Conservation (phyloP, 30 jellyfish, hydroid and myxozoan species). For the Catostylus mosaicus region DNA sequence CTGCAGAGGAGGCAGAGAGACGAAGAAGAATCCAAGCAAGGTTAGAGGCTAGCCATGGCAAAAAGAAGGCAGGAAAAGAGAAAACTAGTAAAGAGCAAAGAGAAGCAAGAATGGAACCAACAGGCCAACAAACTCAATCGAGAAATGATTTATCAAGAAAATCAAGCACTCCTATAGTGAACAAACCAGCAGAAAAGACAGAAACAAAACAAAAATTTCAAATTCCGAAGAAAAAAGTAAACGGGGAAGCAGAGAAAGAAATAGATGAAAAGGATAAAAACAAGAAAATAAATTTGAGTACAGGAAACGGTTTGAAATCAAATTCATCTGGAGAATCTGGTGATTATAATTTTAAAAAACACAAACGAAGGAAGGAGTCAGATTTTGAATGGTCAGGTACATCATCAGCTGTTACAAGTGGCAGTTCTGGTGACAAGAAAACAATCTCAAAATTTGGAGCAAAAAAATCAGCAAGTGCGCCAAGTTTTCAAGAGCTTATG, state of each 20-base stretch:
- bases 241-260: not conserved
- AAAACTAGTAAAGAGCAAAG: not conserved
- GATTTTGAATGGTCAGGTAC: conserved; percentile 71
- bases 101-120: not conserved
- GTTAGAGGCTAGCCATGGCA: conserved; percentile 51
- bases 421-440: not conserved
- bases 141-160: not conserved
- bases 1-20: conserved; percentile 78
- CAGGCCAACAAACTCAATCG: too few species aligned
- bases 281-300: not conserved
- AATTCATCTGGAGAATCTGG: not conserved
- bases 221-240: conserved; percentile 16
- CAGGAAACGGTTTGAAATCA: not conserved
- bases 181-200: not conserved
- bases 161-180: not conserved
- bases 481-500: conserved; percentile 80
- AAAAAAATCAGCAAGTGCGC: conserved; percentile 24
- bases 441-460: not conserved
- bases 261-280: not conserved
- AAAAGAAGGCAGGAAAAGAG: conserved; percentile 17
- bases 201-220: not conserved
- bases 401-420: not conserved
- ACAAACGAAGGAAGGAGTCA: conserved; percentile 31
- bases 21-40: conserved; percentile 66
- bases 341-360: conserved; percentile 10